Percentiles rank a stretch among this genome's conserved stretches.
These are phyloP conservation scores for Lepus americanus DNA, from an alignment of 2,113 vertebrate species.

Conservation along the genomic window DNA sequence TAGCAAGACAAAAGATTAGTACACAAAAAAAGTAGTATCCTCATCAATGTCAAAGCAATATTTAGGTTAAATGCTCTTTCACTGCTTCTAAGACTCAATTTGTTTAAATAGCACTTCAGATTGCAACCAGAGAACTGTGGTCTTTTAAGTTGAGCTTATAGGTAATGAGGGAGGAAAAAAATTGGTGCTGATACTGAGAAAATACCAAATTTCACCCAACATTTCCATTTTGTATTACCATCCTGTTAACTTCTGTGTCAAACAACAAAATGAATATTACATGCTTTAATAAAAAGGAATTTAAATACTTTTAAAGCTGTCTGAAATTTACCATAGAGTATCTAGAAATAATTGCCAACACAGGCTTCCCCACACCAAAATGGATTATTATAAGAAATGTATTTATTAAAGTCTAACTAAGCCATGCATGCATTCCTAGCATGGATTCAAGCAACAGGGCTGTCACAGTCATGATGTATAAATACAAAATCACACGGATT, in stretches of 20 bases:
- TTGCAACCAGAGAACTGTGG: background rate
- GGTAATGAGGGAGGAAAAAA: background rate
- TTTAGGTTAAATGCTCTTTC: slow-evolving; percentile 58
- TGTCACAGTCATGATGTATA: background rate
- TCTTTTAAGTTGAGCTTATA: slow-evolving; percentile 23
- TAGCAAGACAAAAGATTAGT: slow-evolving; percentile 58
- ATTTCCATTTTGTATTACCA: background rate
- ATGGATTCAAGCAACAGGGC: background rate
- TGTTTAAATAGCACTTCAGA: slow-evolving; percentile 69
- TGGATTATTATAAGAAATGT: background rate
- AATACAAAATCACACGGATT: slow-evolving; percentile 15
- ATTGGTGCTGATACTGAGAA: background rate
- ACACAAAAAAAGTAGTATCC: background rate
- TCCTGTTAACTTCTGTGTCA: background rate
- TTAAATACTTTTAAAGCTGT: slow-evolving; percentile 38
- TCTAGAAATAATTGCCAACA: background rate
- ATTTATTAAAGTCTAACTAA: background rate
- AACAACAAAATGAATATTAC: background rate
- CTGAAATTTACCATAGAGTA: background rate
- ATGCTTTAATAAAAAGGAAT: background rate
- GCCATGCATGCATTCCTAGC: background rate
- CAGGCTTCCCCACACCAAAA: background rate
- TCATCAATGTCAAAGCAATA: slow-evolving; percentile 2
- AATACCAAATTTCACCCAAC: slow-evolving; percentile 56
- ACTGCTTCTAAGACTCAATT: slow-evolving; percentile 36